A percentile compares a stretch with the other conserved stretches of the same genome.
phyloP scores from a whole-genome alignment of 2,797 vertebrate species.

The Pseudocheirus occidentalis region DNA sequence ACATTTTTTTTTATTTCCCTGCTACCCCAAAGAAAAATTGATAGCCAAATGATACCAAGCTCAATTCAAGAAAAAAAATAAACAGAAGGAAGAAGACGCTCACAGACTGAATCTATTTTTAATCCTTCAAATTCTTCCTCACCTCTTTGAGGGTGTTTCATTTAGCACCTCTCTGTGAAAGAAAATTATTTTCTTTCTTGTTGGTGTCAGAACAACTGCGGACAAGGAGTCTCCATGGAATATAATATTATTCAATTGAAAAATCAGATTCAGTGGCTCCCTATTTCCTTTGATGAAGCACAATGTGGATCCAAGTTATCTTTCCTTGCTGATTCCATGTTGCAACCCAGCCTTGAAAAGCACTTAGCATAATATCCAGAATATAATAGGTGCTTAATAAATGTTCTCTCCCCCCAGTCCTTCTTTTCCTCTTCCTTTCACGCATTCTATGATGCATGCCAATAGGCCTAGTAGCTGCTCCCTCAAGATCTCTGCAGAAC shows the following conservation, averaged over 20 bases:
- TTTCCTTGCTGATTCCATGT: neutral
- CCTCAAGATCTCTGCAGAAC: neutral
- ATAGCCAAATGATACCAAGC: slow-evolving; percentile 46
- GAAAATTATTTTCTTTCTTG: slow-evolving; percentile 39
- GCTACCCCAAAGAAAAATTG: slow-evolving; percentile 31
- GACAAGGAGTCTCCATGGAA: neutral
- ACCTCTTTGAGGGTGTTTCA: slow-evolving; percentile 54
- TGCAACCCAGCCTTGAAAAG: neutral
- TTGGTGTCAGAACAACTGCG: slow-evolving; percentile 42
- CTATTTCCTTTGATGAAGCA: neutral
- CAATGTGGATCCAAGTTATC: neutral
- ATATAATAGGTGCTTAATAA: neutral
- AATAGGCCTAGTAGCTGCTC: neutral
- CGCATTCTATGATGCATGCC: neutral
- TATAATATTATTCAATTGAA: neutral
- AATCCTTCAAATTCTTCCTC: slow-evolving; percentile 46
- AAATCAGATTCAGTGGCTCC: neutral
- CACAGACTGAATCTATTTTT: slow-evolving; percentile 52
- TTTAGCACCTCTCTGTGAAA: slow-evolving; percentile 42
- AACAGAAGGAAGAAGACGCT: slow-evolving; percentile 59
- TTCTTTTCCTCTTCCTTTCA: neutral
- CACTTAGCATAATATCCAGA: too few species aligned
- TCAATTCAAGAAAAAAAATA: slow-evolving; percentile 42
- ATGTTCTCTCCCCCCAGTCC: neutral
- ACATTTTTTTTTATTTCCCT: slow-evolving; percentile 35